These are phyloP conservation scores for Indicator indicator DNA, from an alignment of 2,113 vertebrate genomes.

Conservation along the genomic window DNA sequence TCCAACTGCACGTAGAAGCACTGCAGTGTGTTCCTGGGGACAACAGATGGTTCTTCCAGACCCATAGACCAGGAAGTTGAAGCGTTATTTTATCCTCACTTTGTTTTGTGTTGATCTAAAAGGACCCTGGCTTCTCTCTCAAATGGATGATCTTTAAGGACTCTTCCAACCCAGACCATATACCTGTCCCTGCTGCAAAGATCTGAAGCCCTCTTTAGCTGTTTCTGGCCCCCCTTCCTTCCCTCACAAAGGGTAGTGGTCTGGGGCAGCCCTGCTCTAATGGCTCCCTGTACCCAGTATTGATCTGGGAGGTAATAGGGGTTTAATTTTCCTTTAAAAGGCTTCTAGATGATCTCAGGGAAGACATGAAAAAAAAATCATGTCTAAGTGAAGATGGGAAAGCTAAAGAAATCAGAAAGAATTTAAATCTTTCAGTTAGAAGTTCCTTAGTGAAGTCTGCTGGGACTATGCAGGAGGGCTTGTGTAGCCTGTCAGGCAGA, in stretches of 20 bases:
- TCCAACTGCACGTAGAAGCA: too few relatives aligned
- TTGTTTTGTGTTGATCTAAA: too few relatives aligned
- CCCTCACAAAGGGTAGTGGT: neutral
- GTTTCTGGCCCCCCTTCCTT: neutral
- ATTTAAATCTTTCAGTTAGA: neutral
- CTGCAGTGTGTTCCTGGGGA: neutral
- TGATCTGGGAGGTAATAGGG: neutral
- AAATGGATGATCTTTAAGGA: too few relatives aligned
- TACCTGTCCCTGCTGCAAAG: too few relatives aligned
- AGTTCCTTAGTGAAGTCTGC: neutral
- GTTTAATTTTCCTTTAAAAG: conserved; percentile 55
- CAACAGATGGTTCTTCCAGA: too few relatives aligned
- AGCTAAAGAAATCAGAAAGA: neutral
- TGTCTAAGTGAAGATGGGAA: neutral
- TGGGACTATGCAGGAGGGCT: neutral
- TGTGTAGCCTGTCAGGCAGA: neutral
- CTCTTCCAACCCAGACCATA: too few relatives aligned
- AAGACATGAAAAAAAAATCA: neutral
- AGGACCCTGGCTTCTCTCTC: too few relatives aligned
- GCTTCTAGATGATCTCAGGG: neutral
- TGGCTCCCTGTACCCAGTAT: neutral
- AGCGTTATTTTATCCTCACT: too few relatives aligned
- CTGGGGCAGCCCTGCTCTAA: conserved; percentile 1
- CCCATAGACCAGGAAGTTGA: too few relatives aligned
- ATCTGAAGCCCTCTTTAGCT: too few relatives aligned